Base-by-base conservation (phyloP, 2,113 vertebrate species). In the Neolamprologus sp. region DNA sequence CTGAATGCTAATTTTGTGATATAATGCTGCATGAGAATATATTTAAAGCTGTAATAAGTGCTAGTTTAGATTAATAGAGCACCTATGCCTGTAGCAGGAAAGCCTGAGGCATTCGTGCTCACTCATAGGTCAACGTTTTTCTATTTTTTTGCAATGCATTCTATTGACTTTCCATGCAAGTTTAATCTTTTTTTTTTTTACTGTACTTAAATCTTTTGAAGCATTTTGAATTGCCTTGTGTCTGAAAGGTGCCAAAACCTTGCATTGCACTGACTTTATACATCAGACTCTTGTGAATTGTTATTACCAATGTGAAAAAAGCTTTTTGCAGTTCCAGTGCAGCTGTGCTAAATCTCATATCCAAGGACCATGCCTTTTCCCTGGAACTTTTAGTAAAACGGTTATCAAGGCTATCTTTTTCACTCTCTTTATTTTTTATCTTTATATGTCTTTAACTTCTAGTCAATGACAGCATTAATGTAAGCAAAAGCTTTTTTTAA, bases 21-120 rank as follows among this genome's bases (percentile, higher is more conserved):
- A 37, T 7, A 65, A 65, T 65, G 30, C 60, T 65, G 60, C 17
- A 37, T 65, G 33, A n/a, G 10, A 65, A 65, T 37, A 65, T 37
- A 65, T 37, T 65, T 37, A 65, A 37, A 65, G 10, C 60, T 65
- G 37, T n/a, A 2, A 71, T 0, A 40, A 71, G 12, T 42, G 11
- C 19, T 40, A 0, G 37, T 42, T 71, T 71, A 65, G 33, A 65
- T 65, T 35, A 0, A 65, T 0, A 37, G 6, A 37, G 5, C 37
- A 23, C 12, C n/a, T 40, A 42, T 40, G 7, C n/a, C 3, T 1
- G 5, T 0, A 42, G 37, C 65, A 71, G 7, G 5, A 21, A 19
- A 42, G 7, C 35, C 12, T 42, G 35, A 0, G 35, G 1, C 35
- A 71, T 23, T 42, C 7, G 2, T 42, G 7, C 11, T 14, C 12